Conservation (phyloP, 2,797 vertebrate species). For the Chiroxiphia lanceolata region DNA sequence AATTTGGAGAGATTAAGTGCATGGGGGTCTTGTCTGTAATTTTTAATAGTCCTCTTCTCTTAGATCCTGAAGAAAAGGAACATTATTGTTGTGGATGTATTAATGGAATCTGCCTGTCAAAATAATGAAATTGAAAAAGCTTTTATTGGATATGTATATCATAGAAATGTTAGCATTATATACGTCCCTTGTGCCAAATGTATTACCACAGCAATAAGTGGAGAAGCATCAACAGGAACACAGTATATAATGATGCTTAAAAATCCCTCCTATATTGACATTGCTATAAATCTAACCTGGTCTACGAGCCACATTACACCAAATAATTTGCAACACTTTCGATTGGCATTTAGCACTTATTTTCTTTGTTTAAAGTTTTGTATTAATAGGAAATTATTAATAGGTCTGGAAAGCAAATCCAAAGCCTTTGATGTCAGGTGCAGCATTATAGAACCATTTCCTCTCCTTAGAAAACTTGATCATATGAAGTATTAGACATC, state of each 20-base stretch:
- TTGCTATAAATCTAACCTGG: not conserved
- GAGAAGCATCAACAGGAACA: conserved; percentile 26
- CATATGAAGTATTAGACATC: not conserved
- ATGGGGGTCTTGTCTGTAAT: conserved; percentile 13
- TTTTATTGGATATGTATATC: conserved; percentile 59
- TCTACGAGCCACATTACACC: not conserved
- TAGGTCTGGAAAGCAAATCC: not conserved
- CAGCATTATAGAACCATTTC: not conserved
- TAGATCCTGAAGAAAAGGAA: not conserved
- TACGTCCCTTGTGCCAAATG: conserved; percentile 55
- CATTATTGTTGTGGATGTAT: conserved; percentile 19
- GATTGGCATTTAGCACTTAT: not conserved
- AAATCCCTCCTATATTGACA: conserved; percentile 15
- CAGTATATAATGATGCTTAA: not conserved
- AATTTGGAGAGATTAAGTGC: conserved; percentile 56
- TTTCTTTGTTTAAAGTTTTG: not conserved
- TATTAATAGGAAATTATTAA: not conserved
- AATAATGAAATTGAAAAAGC: conserved; percentile 36
- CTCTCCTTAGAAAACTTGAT: not conserved
- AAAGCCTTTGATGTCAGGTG: not conserved
- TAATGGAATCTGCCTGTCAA: conserved; percentile 63
- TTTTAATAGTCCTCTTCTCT: conserved; percentile 50
- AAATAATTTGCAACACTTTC: not conserved
- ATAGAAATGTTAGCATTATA: conserved; percentile 49
- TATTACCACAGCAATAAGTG: conserved; percentile 57